Evolutionary conservation across 2,797 vertebrate genomes (phyloP).

Genomic region (Ambastaia sidthimunki): DNA sequence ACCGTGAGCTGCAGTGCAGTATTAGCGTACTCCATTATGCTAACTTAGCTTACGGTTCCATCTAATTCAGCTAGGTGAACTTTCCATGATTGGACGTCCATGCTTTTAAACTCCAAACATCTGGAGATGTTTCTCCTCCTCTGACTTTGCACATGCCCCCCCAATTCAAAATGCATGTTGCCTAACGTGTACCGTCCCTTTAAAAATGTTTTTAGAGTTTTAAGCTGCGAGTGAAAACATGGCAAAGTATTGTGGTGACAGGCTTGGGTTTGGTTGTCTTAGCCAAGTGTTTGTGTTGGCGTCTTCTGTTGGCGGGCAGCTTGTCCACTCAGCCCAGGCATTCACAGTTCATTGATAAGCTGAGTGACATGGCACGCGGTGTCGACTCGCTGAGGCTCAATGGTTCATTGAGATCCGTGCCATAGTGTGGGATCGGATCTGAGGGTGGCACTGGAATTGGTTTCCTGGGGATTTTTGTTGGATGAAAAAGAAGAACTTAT

Average conservation of each 20-base stretch:
- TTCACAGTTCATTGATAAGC: conserved; percentile 80
- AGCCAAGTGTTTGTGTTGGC: conserved; percentile 81
- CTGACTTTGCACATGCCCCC: neutral
- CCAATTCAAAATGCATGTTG: conserved; percentile 3
- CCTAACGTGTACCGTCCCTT: conserved; percentile 44
- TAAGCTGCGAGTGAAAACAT: conserved; percentile 80
- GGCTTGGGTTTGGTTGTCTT: conserved; percentile 73
- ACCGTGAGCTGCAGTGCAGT: no score
- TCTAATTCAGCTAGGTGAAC: no score
- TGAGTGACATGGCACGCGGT: conserved; percentile 79
- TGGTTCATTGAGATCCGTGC: conserved; percentile 59
- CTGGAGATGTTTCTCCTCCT: no score
- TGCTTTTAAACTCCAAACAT: no score
- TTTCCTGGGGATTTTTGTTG: conserved; percentile 13
- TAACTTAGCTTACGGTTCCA: no score
- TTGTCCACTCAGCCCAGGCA: conserved; percentile 75
- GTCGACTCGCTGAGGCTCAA: conserved; percentile 78
- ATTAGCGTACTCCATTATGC: no score
- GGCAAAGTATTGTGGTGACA: conserved; percentile 76
- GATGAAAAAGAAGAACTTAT: no score
- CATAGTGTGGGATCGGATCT: conserved; percentile 59
- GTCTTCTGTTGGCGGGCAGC: conserved; percentile 65
- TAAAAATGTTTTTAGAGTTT: conserved; percentile 69
- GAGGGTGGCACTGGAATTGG: conserved; percentile 55
- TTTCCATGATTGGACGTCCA: no score